Percentiles rank a stretch among this genome's conserved stretches.
phyloP scores from a whole-genome alignment of 2,113 vertebrate genomes.

The Zapornia atra region DNA sequence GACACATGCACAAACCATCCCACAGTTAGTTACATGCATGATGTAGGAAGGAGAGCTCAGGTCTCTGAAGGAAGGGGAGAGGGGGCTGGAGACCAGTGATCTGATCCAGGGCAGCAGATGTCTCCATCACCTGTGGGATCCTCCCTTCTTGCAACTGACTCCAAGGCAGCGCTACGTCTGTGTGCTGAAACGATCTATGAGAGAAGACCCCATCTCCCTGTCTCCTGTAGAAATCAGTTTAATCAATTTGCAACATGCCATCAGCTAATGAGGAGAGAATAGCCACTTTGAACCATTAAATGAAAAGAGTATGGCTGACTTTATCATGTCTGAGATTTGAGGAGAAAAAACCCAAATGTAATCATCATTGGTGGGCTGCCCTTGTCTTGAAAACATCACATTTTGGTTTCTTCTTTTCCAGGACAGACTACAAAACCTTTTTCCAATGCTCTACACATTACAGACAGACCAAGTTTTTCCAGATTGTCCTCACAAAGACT shows the following conservation, averaged over 20 bases:
- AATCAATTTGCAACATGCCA: background rate
- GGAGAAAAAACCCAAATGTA: background rate
- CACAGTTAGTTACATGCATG: rapidly evolving
- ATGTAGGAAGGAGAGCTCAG: background rate
- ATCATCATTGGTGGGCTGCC: background rate
- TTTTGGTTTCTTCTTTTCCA: background rate
- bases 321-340: background rate
- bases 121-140: background rate
- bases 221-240: background rate
- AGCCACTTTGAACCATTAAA: background rate
- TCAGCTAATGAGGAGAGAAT: slow-evolving; percentile 17
- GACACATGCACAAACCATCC: background rate
- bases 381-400: background rate
- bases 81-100: background rate
- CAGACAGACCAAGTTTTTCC: background rate
- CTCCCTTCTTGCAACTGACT: background rate
- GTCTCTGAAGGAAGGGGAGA: background rate
- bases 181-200: background rate
- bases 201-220: background rate
- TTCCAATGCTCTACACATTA: background rate
- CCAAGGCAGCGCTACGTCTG: background rate
- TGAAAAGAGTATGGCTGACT: background rate
- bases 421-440: background rate
- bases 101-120: background rate
- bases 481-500: background rate